phyloP scores from a whole-genome alignment of 2,888 invertebrate genomes.

The Taphrorychus bicolor region DNA sequence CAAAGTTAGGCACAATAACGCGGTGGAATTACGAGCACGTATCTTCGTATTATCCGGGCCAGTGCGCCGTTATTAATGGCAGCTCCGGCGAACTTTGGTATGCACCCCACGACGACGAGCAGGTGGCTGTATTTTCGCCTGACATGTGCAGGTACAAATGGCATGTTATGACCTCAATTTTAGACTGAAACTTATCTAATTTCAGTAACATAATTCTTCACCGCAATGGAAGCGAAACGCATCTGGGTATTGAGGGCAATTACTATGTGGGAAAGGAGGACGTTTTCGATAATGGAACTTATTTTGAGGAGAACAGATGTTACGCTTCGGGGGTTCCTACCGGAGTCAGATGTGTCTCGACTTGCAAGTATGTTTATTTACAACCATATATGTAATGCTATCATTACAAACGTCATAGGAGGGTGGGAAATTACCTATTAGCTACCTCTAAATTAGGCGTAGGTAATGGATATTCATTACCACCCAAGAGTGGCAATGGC shows the following conservation, averaged over 20 bases:
- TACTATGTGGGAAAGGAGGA: conserved; percentile 67
- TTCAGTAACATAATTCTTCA: conserved; percentile 59
- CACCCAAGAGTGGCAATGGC: too few species aligned
- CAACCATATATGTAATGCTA: too few species aligned
- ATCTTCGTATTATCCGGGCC: conserved; percentile 60
- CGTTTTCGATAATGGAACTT: conserved; percentile 76
- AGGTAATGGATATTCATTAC: too few species aligned
- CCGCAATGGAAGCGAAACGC: conserved; percentile 52
- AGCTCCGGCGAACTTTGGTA: conserved; percentile 85
- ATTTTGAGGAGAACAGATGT: conserved; percentile 68
- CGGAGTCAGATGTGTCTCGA: conserved; percentile 76
- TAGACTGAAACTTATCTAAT: too few species aligned
- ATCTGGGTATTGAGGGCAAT: conserved; percentile 63
- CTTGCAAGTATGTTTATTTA: conserved; percentile 63
- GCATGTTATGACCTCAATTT: too few species aligned
- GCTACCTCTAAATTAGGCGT: too few species aligned
- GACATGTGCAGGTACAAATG: conserved; percentile 76
- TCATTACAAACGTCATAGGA: too few species aligned
- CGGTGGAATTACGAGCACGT: conserved; percentile 73
- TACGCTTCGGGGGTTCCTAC: conserved; percentile 63
- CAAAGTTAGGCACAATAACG: conserved; percentile 71
- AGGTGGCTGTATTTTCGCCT: conserved; percentile 72
- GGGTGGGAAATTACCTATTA: too few species aligned
- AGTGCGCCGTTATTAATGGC: conserved; percentile 75
- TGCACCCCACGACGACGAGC: conserved; percentile 66